Base-by-base conservation (phyloP, 2,113 vertebrate genomes). In the Otolemur garnettii region DNA sequence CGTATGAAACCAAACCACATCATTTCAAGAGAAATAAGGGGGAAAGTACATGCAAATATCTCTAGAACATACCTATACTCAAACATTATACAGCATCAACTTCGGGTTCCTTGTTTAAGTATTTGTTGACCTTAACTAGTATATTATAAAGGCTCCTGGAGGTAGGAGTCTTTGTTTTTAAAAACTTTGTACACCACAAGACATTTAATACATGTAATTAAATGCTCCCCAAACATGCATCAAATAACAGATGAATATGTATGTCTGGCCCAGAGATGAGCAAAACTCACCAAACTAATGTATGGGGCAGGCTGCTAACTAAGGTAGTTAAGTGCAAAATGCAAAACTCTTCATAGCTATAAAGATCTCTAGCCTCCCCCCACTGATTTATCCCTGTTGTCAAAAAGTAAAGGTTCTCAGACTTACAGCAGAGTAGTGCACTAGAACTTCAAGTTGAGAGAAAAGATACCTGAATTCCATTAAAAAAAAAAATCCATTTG, bases 141-240 rank as follows among this genome's bases (percentile, higher is more conserved):
- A 59, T 26, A 92, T 85, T 81, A 92, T 71, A 68, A 86, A 92
- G 78, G 9, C 5, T 90, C 18, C 84, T 81, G 22, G 28, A 66
- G 12, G 85, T 1, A 7, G 5, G 35, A 85, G 33, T 0, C 2
- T 93, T 50, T 75, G 28, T 85, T 91, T 91, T 71, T 30, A 42
- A 35, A 75, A 87, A 87, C 17, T 33, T n/a, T 33, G 10, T 35
- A 87, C 7, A 82, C 7, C 2, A 78, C 18, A 53, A 2, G 87
- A 13, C 33, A 62, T n/a, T 92, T 55, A 59, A 59, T 33, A 87
- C 33, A 7, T 62, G 6, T 45, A 91, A 91, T 30, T 18, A 68
- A 79, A 84, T 57, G 26, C 59, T 21, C 60, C 12, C 92, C 12
- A 60, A 94, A 94, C 3, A 11, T 24, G 21, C 22, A 19, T 28